A percentile compares a stretch with the other conserved stretches of the same genome.
phyloP scores from a whole-genome alignment of 1,140 invertebrate genomes.

The Laupala kohalensis region DNA sequence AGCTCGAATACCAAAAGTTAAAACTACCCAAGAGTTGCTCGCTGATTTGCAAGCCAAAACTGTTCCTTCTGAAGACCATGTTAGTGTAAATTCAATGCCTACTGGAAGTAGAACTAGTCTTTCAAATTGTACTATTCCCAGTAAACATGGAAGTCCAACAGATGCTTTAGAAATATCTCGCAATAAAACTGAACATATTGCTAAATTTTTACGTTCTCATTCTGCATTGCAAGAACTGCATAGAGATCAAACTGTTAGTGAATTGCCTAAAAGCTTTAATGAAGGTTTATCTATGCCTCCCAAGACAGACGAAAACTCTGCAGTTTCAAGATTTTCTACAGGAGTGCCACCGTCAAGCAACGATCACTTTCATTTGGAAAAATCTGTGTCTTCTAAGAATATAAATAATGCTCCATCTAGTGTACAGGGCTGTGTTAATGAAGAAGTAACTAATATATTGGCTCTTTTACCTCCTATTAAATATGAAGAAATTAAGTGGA shows the following conservation, averaged over 20 bases:
- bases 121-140: constrained; percentile 20
- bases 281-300: background rate
- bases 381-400: constrained; percentile 1
- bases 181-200: constrained; percentile 42
- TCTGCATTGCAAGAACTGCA: constrained; percentile 15
- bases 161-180: constrained; percentile 17
- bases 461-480: constrained; percentile 48
- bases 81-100: background rate
- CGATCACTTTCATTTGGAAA: background rate
- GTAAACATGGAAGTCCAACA: background rate
- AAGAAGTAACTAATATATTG: constrained; percentile 40
- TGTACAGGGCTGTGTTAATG: constrained; percentile 19
- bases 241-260: background rate
- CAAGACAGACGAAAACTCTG: background rate
- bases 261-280: background rate
- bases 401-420: constrained; percentile 1
- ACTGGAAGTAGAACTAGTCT: constrained; percentile 19
- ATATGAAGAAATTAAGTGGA: constrained; percentile 16
- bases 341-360: background rate
- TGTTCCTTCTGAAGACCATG: constrained; percentile 19
- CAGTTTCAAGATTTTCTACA: background rate
- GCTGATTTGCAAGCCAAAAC: constrained; percentile 52
- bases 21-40: constrained; percentile 71
- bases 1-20: constrained; percentile 54
- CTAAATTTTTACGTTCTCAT: constrained; percentile 36